These are phyloP conservation scores for Callyntrura guangdongensis DNA, from an alignment of 2,888 invertebrate species.

Conservation along the genomic window DNA sequence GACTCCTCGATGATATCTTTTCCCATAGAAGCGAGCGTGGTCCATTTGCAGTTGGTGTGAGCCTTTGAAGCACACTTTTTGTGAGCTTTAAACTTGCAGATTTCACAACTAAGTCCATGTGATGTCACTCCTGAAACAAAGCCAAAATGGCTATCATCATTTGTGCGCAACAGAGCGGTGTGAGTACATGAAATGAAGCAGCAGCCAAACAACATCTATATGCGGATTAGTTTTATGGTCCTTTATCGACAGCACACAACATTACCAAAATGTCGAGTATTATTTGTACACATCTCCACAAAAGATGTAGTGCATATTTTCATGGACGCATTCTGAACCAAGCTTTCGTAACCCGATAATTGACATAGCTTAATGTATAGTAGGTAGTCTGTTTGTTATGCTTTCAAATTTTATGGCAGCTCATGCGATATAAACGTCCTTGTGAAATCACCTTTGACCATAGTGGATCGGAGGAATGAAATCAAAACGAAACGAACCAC, in stretches of 20 bases:
- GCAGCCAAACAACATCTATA: not conserved
- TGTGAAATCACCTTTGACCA: not conserved
- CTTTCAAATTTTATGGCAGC: not conserved
- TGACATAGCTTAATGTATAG: too few relatives aligned
- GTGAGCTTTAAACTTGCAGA: conserved; percentile 99
- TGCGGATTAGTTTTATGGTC: not conserved
- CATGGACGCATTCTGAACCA: too few relatives aligned
- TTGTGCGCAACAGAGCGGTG: not conserved
- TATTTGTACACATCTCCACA: too few relatives aligned
- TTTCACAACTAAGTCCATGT: conserved; percentile 98
- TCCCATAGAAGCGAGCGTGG: conserved; percentile 97
- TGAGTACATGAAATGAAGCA: not conserved
- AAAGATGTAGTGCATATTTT: too few relatives aligned
- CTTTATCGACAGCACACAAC: not conserved
- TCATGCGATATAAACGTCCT: not conserved
- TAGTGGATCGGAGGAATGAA: not conserved
- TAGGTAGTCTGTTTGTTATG: not conserved
- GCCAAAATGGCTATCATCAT: conserved; percentile 41
- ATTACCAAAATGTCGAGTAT: too few relatives aligned
- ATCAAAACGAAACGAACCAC: not conserved
- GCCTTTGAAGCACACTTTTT: conserved; percentile 97
- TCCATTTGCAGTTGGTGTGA: conserved; percentile 99
- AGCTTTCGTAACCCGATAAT: too few relatives aligned
- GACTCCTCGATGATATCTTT: conserved; percentile 97
- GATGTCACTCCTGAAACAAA: conserved; percentile 92